These are phyloP conservation scores for Parelbella ahira DNA, from an alignment of 2,888 invertebrate genomes.

Conservation along the genomic window DNA sequence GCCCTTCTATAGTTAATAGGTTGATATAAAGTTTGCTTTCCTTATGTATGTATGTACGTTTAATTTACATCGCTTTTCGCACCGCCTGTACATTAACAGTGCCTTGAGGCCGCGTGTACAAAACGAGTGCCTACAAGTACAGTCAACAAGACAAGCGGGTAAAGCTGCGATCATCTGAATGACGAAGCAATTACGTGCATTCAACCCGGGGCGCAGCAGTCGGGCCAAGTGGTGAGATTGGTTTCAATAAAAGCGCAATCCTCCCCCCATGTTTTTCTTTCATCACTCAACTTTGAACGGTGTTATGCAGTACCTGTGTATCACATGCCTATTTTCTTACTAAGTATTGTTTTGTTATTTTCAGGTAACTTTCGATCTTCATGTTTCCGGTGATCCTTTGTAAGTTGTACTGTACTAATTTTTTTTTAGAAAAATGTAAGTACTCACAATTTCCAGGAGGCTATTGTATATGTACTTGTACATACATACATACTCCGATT, in stretches of 20 bases:
- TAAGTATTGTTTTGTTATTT: constrained; percentile 41
- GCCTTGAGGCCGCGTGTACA: constrained; percentile 53
- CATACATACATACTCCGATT: too few species aligned
- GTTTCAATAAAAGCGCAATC: constrained; percentile 78
- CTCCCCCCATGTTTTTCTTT: constrained; percentile 77
- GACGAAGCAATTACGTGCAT: constrained; percentile 77
- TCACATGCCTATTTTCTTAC: constrained; percentile 3
- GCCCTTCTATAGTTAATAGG: too few species aligned
- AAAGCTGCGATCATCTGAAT: constrained; percentile 73
- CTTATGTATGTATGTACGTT: too few species aligned
- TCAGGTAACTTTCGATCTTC: constrained; percentile 41
- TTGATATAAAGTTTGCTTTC: too few species aligned
- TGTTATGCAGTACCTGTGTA: constrained; percentile 51
- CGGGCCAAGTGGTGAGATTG: constrained; percentile 76
- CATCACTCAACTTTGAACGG: constrained; percentile 70
- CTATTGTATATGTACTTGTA: too few species aligned
- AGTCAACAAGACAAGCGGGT: constrained; percentile 71
- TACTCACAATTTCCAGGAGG: too few species aligned
- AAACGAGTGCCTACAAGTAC: constrained; percentile 62
- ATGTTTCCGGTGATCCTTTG: not conserved
- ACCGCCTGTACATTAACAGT: constrained; percentile 9
- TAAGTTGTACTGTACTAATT: constrained; percentile 6
- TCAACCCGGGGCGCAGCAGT: constrained; percentile 67
- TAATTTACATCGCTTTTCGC: constrained; percentile 5
- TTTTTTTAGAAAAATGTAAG: too few species aligned